Evolutionary conservation across 2,888 invertebrate species (phyloP), one percentile per base, ranked within the genome.

Genomic region (Rhynchonema sp.): DNA sequence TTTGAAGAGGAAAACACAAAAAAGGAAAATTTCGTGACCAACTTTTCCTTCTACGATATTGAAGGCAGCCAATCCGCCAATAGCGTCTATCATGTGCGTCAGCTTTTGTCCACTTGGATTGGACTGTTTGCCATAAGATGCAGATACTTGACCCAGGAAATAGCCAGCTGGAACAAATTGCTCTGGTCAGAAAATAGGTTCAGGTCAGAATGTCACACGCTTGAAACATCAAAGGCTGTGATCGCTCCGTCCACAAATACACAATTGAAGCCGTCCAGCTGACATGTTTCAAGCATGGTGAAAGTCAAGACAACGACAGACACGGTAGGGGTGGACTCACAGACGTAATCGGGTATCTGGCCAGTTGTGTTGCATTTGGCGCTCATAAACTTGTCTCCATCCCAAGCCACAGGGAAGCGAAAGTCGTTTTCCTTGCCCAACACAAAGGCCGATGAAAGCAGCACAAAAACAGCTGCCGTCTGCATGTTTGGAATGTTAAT

Each of bases 61-160:
- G 61, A 72, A 72, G 2, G 68, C 63, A 6, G 70, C 71, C 30
- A 71, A 66, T 9, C 69, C 71, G 30, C 69, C 71, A 28, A 72
- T 68, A 1, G 70, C 72, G 55, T 72, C 72, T 58, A 72, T 71
- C 70, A 72, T 68, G 61, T 71, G 70, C 52, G 64, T 69, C 56
- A 72, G 63, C 56, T 65, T 65, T 49, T 69, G 67, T 23, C 72
- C 72, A 6, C 67, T 62, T 1, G 68, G 66, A n/a, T 69, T 67
- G 2, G 64, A 65, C 22, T 64, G 62, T 30, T 66, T 67, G 30
- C 72, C 72, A 60, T 72, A 72, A 0, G 71, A 65, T 1, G 72
- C 72, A 20, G 70, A 70, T 1, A 71, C 59, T 63, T 72, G 72
- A 57, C 72, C 71, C 27, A 72, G 62, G 59, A 72, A 72, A 60